Base-by-base conservation (phyloP, 2,888 invertebrate genomes). In the Argyra leucocephala region DNA sequence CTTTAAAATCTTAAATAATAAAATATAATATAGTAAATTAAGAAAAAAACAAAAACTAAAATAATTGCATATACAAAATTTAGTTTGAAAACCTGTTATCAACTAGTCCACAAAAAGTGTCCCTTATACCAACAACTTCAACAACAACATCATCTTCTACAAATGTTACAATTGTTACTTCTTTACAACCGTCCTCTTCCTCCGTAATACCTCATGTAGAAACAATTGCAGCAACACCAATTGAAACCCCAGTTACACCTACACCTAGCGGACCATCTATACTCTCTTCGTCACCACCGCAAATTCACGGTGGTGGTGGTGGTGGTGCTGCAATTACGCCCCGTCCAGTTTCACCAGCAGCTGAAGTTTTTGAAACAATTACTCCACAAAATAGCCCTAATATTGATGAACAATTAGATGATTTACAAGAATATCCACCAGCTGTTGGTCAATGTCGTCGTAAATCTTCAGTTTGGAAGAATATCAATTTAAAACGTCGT, bases 401-500 rank as follows among this genome's bases (percentile, higher is more conserved):
- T 23, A 71, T 70, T 63, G 68, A 70, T 10, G n/a, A 24, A 3
- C 24, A n/a, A 61, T 9, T 10, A 10, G 74, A 74, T 36, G 74
- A 74, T 61, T 66, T 64, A 59, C n/a, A n/a, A n/a, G n/a, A n/a
- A n/a, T n/a, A n/a, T n/a, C 66, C 66, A 22, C 57, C 69, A 57
- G 72, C 78, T 57, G 18, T 64, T 18, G 67, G 65, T 24, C 78
- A 81, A 69, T 76, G 77, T 64, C 79, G 87, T 68, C 83, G 88
- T 71, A 86, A 87, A 73, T 78, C 80, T 24, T 84, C 86, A 70
- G 79, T 84, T 66, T 90, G 90, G 89, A 90, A 89, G 79, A 85
- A 85, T 67, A 90, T 90, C 81, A 89, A 87, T 78, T 82, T 91
- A 67, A 91, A 91, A 79, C 86, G 90, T 72, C 90, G 91, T 80